These are phyloP conservation scores for Hyles euphorbiae DNA, from an alignment of 1,140 invertebrate genomes.

Conservation along the genomic window DNA sequence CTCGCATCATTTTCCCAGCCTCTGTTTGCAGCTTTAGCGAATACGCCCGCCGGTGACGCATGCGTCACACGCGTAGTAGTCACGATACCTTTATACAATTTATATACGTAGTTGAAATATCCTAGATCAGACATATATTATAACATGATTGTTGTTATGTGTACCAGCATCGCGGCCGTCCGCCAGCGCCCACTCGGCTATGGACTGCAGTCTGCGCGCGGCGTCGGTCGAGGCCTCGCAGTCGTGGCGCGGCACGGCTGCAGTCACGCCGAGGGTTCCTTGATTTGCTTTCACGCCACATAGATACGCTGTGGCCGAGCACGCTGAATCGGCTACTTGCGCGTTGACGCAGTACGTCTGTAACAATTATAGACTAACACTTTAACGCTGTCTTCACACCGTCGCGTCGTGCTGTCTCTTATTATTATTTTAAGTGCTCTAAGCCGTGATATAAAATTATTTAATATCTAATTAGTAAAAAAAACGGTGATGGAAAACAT, in stretches of 20 bases:
- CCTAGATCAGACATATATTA: neutral
- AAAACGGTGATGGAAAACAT: too few relatives aligned
- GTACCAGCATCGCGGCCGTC: constrained; percentile 71
- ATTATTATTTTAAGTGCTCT: too few relatives aligned
- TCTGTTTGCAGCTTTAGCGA: constrained; percentile 83
- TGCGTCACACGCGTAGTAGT: constrained; percentile 88
- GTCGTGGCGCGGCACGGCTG: constrained; percentile 74
- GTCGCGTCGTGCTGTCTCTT: too few relatives aligned
- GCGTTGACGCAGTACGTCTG: constrained; percentile 86
- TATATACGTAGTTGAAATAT: neutral
- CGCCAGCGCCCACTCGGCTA: constrained; percentile 81
- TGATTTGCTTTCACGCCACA: constrained; percentile 86
- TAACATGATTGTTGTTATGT: neutral
- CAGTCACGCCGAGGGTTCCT: constrained; percentile 83
- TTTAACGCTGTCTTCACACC: too few relatives aligned
- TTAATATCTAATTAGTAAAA: too few relatives aligned
- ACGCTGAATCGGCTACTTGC: constrained; percentile 86
- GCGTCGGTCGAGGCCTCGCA: constrained; percentile 73
- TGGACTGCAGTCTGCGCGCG: constrained; percentile 77
- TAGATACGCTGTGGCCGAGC: constrained; percentile 85
- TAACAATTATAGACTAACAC: constrained; percentile 1
- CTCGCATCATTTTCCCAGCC: constrained; percentile 86
- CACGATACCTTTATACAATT: constrained; percentile 77
- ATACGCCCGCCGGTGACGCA: constrained; percentile 84
- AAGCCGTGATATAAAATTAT: too few relatives aligned